Base-by-base conservation (phyloP, 2,888 invertebrate genomes). In the Antheraea yamamai region DNA sequence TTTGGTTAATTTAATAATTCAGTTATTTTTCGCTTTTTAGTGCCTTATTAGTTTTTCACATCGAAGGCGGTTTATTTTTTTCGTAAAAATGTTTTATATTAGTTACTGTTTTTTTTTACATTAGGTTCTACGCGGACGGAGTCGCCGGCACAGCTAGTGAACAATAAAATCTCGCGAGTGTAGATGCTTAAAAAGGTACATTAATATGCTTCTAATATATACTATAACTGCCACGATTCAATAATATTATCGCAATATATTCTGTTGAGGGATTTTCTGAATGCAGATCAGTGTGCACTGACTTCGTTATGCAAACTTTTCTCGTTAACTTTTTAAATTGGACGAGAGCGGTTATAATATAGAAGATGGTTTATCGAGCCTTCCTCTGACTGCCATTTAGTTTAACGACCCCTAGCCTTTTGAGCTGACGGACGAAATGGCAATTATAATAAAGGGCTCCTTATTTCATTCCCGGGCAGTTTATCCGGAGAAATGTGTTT, bases 321-420 rank as follows among this genome's bases (percentile, higher is more conserved):
- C 70, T 70, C 70, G 39, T 70, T 39, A 39, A 39, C 39, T 70
- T 70, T 70, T 70, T 70, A 70, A 70, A 70, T 70, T 70, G 70
- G 70, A 70, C 39, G 70, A 70, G 70, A 70, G 70, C 70, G 39
- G 35, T 70, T 70, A 39, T 70, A 39, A 39, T 70, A 70, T n/a
- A 39, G 70, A n/a, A 39, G 39, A 70, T 70, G 39, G 35, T 70
- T 70, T 70, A 39, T 70, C 14, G 35, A 70, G 70, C 70, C 70
- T 39, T 70, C 39, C 39, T 70, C 39, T 39, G 70, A 23, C 39
- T 70, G 35, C 39, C 39, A 39, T 70, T 39, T 70, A 70, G 70
- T 39, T 39, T 70, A 39, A 70, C n/a, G 39, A 20, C 70, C n/a
- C 70, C 3, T 35, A 70, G 70, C 70, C n/a, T 39, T 35, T 70